A percentile compares a stretch with the other conserved stretches of the same genome.
Conservation (phyloP, 2,797 vertebrate species). For the Momotus momota region DNA sequence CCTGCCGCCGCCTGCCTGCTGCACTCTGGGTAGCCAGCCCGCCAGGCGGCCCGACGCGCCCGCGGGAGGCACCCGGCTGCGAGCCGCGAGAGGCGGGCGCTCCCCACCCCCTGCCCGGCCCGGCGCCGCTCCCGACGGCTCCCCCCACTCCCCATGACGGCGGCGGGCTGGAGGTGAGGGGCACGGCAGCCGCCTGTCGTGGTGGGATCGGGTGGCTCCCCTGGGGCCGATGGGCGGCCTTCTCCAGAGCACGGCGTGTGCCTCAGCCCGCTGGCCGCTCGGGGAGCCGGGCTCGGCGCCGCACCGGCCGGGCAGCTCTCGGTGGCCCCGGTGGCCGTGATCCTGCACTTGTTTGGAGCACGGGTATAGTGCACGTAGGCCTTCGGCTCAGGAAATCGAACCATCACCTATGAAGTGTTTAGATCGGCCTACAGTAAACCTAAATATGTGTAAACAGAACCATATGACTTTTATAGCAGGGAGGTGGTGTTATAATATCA, state of each 20-base stretch:
- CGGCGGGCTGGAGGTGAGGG: background rate
- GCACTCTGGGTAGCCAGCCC: conserved; percentile 47
- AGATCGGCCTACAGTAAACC: rapidly evolving
- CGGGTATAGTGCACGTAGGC: background rate
- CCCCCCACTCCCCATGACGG: background rate
- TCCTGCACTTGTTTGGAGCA: rapidly evolving
- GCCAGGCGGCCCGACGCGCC: background rate
- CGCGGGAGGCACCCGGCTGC: conserved; percentile 13
- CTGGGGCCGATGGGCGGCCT: background rate
- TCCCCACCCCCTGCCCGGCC: conserved; percentile 24
- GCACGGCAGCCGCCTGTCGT: background rate
- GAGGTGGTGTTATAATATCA: background rate
- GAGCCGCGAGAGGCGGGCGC: conserved; percentile 39
- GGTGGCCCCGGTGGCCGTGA: no score
- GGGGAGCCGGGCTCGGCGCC: background rate
- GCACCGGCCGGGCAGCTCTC: background rate
- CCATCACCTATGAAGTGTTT: rapidly evolving
- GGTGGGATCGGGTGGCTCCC: no score
- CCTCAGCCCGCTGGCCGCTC: no score
- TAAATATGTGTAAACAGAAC: rapidly evolving
- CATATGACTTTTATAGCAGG: rapidly evolving
- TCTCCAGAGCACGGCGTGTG: background rate
- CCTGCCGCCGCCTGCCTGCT: conserved; percentile 16
- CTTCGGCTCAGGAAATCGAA: rapidly evolving
- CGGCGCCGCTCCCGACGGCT: background rate